Percentiles rank a stretch among this genome's conserved stretches.
Evolutionary conservation across 2,888 invertebrate genomes (phyloP).

Genomic region (Pristionchus maxplancki): DNA sequence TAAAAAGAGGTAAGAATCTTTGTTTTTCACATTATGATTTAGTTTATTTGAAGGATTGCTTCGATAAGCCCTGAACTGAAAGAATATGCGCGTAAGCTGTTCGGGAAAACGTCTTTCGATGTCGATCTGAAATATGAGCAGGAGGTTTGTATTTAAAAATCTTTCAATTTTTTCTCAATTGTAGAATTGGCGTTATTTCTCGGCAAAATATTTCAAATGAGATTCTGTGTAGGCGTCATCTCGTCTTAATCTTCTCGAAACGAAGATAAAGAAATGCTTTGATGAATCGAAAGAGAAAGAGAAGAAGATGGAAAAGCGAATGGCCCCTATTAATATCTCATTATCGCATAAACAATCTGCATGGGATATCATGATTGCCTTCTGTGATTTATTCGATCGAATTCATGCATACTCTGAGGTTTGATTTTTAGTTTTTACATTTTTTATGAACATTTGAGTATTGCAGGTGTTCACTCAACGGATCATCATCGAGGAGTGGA

Average conservation of each 20-base stretch:
- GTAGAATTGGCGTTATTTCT: no score
- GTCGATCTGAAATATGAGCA: slow-evolving; percentile 25
- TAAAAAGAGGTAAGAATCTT: slow-evolving; percentile 28
- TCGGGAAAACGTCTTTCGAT: slow-evolving; percentile 7
- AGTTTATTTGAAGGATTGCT: background rate
- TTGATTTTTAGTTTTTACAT: background rate
- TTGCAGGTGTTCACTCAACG: slow-evolving; percentile 45
- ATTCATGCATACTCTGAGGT: slow-evolving; percentile 61
- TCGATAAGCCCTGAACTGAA: background rate
- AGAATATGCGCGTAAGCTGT: background rate
- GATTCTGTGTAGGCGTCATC: background rate
- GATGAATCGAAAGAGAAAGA: background rate
- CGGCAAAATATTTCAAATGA: no score
- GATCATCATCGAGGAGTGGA: slow-evolving; percentile 34
- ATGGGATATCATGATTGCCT: slow-evolving; percentile 55
- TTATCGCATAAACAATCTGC: background rate
- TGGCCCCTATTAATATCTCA: background rate
- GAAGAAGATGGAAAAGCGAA: background rate
- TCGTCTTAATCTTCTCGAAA: background rate
- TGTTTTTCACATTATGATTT: no score
- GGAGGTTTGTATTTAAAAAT: background rate
- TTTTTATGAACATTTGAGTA: background rate
- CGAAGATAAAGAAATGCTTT: background rate
- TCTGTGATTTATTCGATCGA: slow-evolving; percentile 66
- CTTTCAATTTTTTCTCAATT: no score